Conservation (phyloP, 2,797 vertebrate genomes). For the Psittacula derbiana region DNA sequence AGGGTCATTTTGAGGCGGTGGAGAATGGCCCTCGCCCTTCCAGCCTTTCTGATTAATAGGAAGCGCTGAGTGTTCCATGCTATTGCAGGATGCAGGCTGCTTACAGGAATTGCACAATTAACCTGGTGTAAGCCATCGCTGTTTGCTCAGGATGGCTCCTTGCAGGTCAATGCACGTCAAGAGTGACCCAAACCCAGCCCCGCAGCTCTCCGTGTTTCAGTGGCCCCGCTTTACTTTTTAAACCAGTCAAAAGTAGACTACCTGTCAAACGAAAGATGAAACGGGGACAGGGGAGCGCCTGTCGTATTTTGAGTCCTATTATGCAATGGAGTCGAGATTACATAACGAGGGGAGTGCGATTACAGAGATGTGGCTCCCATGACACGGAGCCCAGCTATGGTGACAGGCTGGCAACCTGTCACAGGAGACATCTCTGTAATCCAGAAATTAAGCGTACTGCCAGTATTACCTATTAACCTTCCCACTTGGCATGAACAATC, state of each 20-base stretch:
- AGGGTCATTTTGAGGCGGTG: rapidly evolving
- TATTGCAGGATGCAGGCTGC: not conserved
- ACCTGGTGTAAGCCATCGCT: not conserved
- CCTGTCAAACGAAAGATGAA: not conserved
- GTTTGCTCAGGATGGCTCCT: not conserved
- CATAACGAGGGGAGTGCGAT: constrained; percentile 13
- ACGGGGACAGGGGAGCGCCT: not conserved
- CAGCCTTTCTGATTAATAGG: not conserved
- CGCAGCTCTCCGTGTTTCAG: rapidly evolving
- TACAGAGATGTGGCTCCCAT: constrained; percentile 13
- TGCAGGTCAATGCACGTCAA: not conserved
- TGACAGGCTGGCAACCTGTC: not conserved
- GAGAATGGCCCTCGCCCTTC: not conserved
- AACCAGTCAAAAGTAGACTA: not conserved
- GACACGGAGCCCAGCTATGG: not conserved
- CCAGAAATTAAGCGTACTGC: not conserved
- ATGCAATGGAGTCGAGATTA: constrained; percentile 33
- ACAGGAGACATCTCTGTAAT: not conserved
- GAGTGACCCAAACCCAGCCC: not conserved
- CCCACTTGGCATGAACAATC: not conserved
- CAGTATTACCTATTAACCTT: not conserved
- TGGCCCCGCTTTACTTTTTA: rapidly evolving
- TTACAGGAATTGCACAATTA: not conserved
- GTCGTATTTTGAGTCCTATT: not conserved
- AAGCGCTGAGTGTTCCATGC: not conserved